These are phyloP conservation scores for Agelaius phoeniceus DNA, from an alignment of 2,113 vertebrate genomes.

Conservation along the genomic window DNA sequence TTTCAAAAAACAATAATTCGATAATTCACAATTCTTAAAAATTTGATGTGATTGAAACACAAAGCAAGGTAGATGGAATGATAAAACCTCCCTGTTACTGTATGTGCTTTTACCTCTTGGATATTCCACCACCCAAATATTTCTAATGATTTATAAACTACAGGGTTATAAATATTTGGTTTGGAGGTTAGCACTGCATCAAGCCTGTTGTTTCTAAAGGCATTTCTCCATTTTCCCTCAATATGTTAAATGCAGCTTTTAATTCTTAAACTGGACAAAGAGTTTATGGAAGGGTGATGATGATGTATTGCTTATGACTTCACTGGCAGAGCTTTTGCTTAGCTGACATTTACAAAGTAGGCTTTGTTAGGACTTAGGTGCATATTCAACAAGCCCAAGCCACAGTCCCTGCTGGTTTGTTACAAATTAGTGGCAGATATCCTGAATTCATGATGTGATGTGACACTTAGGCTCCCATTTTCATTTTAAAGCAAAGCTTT, in stretches of 20 bases:
- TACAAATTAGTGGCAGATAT: neutral
- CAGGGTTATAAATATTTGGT: slow-evolving; percentile 34
- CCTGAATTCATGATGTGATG: neutral
- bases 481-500: neutral
- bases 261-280: slow-evolving; percentile 22
- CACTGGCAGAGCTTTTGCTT: slow-evolving; percentile 38
- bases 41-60: slow-evolving; percentile 7
- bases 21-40: neutral
- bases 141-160: slow-evolving; percentile 26
- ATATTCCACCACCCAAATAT: neutral
- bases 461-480: neutral
- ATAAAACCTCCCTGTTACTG: neutral
- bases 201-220: slow-evolving; percentile 24
- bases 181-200: slow-evolving; percentile 45
- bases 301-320: slow-evolving; percentile 44
- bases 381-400: neutral
- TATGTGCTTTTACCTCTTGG: neutral
- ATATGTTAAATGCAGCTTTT: slow-evolving; percentile 28
- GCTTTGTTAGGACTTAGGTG: neutral
- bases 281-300: slow-evolving; percentile 5
- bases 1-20: neutral
- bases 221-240: neutral
- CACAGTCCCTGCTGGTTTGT: neutral
- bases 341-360: slow-evolving; percentile 25
- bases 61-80: slow-evolving; percentile 17